A percentile compares a stretch with the other conserved stretches of the same genome.
Evolutionary conservation across 2,888 invertebrate genomes (phyloP).

Genomic region (Macaria liturata): DNA sequence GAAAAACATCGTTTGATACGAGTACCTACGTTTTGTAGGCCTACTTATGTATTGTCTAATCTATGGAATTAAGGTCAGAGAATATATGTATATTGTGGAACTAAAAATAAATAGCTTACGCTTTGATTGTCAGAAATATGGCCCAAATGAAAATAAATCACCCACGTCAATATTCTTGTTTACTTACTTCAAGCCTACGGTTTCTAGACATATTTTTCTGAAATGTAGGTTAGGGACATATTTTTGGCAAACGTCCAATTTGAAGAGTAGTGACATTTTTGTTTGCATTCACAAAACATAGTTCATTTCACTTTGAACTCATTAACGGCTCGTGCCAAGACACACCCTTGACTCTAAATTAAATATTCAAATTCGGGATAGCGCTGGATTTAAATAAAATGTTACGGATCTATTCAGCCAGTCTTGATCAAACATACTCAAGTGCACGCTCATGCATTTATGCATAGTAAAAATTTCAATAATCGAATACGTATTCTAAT

Average conservation of each 20-base stretch:
- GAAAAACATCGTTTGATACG: conserved; percentile 6
- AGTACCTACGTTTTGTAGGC: too few relatives aligned
- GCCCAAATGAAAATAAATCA: too few relatives aligned
- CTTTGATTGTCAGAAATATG: too few relatives aligned
- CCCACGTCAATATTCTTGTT: conserved; percentile 1
- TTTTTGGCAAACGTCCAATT: conserved; percentile 26
- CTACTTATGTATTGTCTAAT: too few relatives aligned
- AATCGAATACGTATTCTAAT: conserved; percentile 23
- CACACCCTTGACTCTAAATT: conserved; percentile 19
- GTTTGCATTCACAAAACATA: conserved; percentile 19
- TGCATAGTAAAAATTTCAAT: conserved; percentile 26
- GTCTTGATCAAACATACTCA: conserved; percentile 17
- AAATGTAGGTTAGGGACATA: conserved; percentile 26
- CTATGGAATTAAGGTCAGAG: too few relatives aligned
- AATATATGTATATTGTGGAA: too few relatives aligned
- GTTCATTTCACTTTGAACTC: conserved; percentile 30
- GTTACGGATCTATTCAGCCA: conserved; percentile 13
- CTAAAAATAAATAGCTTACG: too few relatives aligned
- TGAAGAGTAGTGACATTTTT: conserved; percentile 20
- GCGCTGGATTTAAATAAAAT: conserved; percentile 14
- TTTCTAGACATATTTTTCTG: conserved; percentile 1
- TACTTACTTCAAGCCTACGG: background rate
- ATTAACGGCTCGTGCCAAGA: conserved; percentile 19
- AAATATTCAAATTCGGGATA: conserved; percentile 10
- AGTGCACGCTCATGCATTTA: conserved; percentile 21